Conservation (phyloP, 1,140 invertebrate species). For the Nasonia longicornis region DNA sequence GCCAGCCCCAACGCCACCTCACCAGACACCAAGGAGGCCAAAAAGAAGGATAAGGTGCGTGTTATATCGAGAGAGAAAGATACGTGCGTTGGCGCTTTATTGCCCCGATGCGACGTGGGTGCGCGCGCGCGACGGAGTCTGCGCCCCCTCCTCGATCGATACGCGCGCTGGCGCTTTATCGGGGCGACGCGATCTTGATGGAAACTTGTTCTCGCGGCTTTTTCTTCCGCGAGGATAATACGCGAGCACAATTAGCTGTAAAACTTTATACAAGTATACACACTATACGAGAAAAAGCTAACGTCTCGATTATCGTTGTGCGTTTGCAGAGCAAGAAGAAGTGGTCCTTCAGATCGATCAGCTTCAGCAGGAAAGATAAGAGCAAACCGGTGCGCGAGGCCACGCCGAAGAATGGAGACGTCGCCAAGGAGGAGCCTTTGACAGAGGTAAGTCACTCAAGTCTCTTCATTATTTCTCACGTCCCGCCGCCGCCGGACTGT, state of each 20-base stretch:
- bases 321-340: constrained; percentile 79
- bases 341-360: constrained; percentile 87
- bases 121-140: not conserved
- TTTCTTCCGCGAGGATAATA: not conserved
- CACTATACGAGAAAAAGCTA: not conserved
- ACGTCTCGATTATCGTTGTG: constrained; percentile 43
- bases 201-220: not conserved
- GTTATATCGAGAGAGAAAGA: not conserved
- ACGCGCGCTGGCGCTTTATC: not conserved
- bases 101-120: not conserved
- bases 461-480: not conserved
- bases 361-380: constrained; percentile 87
- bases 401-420: constrained; percentile 66
- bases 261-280: not conserved
- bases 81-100: not conserved
- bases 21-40: constrained; percentile 78
- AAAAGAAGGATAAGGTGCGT: constrained; percentile 79
- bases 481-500: not conserved
- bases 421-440: constrained; percentile 66
- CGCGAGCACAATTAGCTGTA: too few relatives aligned
- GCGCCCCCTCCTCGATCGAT: too few relatives aligned
- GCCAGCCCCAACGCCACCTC: constrained; percentile 64
- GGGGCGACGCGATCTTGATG: not conserved
- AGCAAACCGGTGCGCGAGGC: constrained; percentile 76
- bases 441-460: constrained; percentile 64